phyloP scores from a whole-genome alignment of 2,113 vertebrate species.

The Phainopepla nitens region DNA sequence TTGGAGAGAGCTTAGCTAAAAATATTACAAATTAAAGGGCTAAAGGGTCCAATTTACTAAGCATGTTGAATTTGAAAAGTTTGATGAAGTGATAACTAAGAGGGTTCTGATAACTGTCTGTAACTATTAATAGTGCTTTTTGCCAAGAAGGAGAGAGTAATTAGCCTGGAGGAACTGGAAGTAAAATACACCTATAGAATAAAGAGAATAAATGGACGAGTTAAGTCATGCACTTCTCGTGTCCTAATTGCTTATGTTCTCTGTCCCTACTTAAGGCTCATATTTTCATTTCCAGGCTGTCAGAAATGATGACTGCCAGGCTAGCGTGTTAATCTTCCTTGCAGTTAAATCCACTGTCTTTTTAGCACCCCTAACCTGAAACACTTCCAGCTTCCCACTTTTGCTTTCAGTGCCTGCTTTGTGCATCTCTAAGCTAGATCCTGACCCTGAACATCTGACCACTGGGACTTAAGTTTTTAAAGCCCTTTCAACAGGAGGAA shows the following conservation, averaged over 20 bases:
- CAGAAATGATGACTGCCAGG: neutral
- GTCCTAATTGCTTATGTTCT: neutral
- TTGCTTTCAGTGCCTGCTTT: neutral
- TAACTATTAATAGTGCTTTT: neutral
- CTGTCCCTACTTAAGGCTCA: neutral
- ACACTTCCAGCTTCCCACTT: neutral
- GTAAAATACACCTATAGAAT: neutral
- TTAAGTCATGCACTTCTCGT: neutral
- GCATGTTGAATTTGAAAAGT: neutral
- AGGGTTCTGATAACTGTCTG: neutral
- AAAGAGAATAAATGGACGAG: neutral
- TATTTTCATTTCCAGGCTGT: neutral
- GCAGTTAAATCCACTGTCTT: neutral
- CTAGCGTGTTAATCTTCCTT: neutral
- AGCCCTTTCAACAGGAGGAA: neutral
- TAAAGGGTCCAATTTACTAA: neutral
- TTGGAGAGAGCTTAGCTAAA: neutral
- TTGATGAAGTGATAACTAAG: neutral
- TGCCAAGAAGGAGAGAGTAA: neutral
- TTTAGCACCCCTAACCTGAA: neutral
- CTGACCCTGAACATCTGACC: neutral
- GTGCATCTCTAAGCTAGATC: neutral
- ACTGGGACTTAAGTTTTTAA: neutral
- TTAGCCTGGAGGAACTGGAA: neutral
- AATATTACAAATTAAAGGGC: neutral